Evolutionary conservation across 2,113 vertebrate genomes (phyloP).

Genomic region (Motacilla alba): DNA sequence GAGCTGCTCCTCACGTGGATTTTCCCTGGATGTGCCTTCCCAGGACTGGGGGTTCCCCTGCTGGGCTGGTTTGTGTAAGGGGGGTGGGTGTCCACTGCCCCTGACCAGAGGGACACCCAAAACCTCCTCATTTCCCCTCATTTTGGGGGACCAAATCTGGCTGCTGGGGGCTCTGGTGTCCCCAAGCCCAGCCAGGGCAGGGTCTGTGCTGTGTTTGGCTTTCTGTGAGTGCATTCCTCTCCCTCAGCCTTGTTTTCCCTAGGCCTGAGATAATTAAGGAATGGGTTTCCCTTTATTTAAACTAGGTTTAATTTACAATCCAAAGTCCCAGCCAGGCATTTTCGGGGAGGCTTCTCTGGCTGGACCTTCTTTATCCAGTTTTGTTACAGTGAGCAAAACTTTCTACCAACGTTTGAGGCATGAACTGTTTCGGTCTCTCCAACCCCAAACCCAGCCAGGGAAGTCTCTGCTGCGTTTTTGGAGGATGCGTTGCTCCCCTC

Average conservation of each 20-base stretch:
- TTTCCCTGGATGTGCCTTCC: neutral
- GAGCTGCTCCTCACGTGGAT: fast-evolving
- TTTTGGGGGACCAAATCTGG: neutral
- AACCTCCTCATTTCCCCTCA: too few species aligned
- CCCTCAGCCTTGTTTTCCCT: neutral
- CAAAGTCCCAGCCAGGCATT: neutral
- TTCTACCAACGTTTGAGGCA: neutral
- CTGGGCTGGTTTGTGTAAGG: neutral
- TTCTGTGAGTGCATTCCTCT: neutral
- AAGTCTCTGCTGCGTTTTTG: too few species aligned
- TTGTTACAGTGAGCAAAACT: neutral
- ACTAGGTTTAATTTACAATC: neutral
- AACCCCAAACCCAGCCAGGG: neutral
- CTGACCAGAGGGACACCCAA: too few species aligned
- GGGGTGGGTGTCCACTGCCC: neutral
- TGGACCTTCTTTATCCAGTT: neutral
- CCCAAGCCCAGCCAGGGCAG: neutral
- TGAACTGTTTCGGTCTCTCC: neutral
- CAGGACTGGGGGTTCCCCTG: neutral
- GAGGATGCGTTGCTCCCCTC: neutral
- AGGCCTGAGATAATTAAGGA: neutral
- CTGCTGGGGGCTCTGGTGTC: neutral
- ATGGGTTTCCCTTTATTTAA: neutral
- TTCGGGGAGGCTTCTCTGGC: neutral
- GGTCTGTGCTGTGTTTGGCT: neutral